Percentiles rank a stretch among this genome's conserved stretches.
Evolutionary conservation across 2,797 vertebrate genomes (phyloP).

Genomic region (Hoplostethus atlanticus): DNA sequence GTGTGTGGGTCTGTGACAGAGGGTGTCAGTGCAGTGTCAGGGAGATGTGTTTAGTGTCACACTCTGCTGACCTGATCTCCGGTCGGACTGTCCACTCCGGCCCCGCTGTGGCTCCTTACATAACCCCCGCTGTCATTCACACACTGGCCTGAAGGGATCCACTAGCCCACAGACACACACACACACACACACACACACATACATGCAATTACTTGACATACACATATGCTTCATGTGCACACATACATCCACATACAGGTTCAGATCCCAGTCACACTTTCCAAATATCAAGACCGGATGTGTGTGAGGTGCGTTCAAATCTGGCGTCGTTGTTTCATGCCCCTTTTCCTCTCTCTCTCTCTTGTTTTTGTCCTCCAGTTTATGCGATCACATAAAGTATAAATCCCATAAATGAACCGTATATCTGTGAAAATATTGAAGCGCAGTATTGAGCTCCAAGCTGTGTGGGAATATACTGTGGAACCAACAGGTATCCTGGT

Average conservation of each 20-base stretch:
- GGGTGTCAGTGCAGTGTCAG: constrained; percentile 87
- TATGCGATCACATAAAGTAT: constrained; percentile 14
- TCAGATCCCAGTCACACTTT: background rate
- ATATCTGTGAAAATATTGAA: constrained; percentile 45
- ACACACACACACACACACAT: constrained; percentile 45
- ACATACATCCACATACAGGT: background rate
- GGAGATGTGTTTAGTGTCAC: constrained; percentile 90
- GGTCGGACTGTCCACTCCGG: constrained; percentile 87
- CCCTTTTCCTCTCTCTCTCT: background rate
- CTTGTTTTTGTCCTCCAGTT: background rate
- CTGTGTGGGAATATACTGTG: constrained; percentile 30
- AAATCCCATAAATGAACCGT: constrained; percentile 30
- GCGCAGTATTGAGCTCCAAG: constrained; percentile 18
- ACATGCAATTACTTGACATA: constrained; percentile 53
- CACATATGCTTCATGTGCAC: constrained; percentile 51
- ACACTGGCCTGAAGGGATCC: constrained; percentile 79
- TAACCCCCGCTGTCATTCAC: constrained; percentile 89
- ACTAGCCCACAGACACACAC: constrained; percentile 46
- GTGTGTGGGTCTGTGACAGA: constrained; percentile 86
- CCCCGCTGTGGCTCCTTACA: constrained; percentile 88
- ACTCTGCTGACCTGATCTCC: constrained; percentile 90
- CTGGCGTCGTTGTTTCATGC: constrained; percentile 18
- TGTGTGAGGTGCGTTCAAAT: background rate
- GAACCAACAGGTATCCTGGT: constrained; percentile 30
- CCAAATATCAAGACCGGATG: constrained; percentile 19